phyloP scores from a whole-genome alignment of 2,797 vertebrate genomes.

The Rousettus madagascariensis region DNA sequence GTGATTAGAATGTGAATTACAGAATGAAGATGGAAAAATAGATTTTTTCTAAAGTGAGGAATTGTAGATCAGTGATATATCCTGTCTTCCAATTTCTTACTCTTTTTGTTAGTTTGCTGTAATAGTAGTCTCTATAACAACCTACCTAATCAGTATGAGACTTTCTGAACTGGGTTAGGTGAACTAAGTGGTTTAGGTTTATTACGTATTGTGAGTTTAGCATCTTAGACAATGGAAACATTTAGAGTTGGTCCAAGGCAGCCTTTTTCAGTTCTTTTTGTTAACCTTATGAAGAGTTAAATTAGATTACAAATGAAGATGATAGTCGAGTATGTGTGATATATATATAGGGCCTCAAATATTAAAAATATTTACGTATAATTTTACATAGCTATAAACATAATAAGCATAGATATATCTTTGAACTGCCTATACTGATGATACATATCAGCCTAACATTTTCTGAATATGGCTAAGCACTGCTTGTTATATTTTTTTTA shows the following conservation, averaged over 20 bases:
- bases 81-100: not conserved
- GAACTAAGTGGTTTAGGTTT: not conserved
- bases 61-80: not conserved
- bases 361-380: not conserved
- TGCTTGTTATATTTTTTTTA: not conserved
- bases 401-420: not conserved
- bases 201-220: not conserved
- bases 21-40: not conserved
- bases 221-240: not conserved
- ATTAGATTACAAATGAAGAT: not conserved
- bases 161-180: not conserved
- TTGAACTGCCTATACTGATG: not conserved
- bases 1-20: not conserved
- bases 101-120: not conserved
- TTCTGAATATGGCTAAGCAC: not conserved
- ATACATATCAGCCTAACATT: not conserved
- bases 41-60: slow-evolving; percentile 36
- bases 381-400: not conserved
- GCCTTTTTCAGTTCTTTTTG: not conserved
- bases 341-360: not conserved
- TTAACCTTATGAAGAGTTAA: not conserved
- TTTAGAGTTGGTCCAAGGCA: not conserved
- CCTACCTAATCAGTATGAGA: not conserved
- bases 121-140: not conserved
- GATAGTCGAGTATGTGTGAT: not conserved